Evolutionary conservation across 2,113 vertebrate species (phyloP).

Genomic region (Myrmecobius fasciatus): DNA sequence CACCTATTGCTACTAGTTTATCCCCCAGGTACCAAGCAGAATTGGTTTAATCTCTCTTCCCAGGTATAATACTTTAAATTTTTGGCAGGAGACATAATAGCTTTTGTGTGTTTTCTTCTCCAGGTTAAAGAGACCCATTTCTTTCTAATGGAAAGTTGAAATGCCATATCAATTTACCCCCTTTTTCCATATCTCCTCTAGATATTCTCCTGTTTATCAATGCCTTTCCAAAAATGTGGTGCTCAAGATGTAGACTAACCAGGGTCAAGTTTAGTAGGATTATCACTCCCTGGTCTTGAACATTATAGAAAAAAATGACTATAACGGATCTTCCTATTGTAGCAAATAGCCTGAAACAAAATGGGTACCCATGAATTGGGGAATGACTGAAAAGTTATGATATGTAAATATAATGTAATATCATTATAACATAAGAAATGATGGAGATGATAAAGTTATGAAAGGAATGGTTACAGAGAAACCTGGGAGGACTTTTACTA

Average conservation of each 20-base stretch:
- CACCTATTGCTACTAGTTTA: not conserved
- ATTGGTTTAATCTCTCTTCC: not conserved
- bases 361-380: not conserved
- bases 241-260: not conserved
- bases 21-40: not conserved
- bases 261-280: not conserved
- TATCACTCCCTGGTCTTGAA: not conserved
- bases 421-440: not conserved
- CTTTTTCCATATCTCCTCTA: not conserved
- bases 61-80: not conserved
- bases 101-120: no score
- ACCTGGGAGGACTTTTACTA: not conserved
- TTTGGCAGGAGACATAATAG: not conserved
- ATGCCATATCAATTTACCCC: not conserved
- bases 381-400: not conserved
- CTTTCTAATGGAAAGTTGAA: not conserved
- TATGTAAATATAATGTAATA: not conserved
- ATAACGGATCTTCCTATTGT: not conserved
- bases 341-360: not conserved
- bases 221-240: not conserved
- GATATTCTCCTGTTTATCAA: not conserved
- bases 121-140: not conserved
- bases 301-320: not conserved
- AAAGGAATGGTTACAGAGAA: not conserved
- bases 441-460: not conserved